Percentiles rank a stretch among this genome's conserved stretches.
These are phyloP conservation scores for Aspidiotus rigidus DNA, from an alignment of 2,888 invertebrate species.

Conservation along the genomic window DNA sequence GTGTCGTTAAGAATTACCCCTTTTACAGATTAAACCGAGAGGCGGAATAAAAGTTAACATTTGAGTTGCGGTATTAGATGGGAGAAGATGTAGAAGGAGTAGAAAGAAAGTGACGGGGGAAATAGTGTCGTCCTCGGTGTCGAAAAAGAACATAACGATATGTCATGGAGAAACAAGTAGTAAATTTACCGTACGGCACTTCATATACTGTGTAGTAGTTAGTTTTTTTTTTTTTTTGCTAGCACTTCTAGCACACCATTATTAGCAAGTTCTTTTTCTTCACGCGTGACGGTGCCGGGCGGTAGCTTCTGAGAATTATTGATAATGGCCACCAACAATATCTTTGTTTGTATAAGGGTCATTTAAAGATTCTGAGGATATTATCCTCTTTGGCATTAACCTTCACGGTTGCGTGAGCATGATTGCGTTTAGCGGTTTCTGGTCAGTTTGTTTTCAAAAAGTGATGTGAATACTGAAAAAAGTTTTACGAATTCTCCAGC, in stretches of 20 bases:
- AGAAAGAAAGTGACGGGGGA: constrained; percentile 1
- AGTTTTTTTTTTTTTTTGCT: too few relatives aligned
- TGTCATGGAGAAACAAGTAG: constrained; percentile 24
- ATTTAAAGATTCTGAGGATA: too few relatives aligned
- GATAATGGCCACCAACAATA: neutral
- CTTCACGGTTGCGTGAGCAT: too few relatives aligned
- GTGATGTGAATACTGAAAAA: too few relatives aligned
- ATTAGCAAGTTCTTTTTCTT: neutral
- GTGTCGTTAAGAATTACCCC: constrained; percentile 34
- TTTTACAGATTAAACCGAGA: constrained; percentile 32
- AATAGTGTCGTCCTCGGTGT: constrained; percentile 19
- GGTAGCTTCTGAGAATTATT: neutral
- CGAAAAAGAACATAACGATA: constrained; percentile 32
- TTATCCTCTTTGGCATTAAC: too few relatives aligned
- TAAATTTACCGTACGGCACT: constrained; percentile 21
- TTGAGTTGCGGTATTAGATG: constrained; percentile 4
- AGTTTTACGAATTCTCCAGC: too few relatives aligned
- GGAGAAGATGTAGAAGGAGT: constrained; percentile 5
- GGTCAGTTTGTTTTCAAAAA: too few relatives aligned
- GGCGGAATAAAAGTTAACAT: constrained; percentile 29
- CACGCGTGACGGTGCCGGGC: neutral
- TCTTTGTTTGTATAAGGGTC: neutral
- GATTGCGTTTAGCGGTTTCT: too few relatives aligned
- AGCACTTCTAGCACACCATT: neutral
- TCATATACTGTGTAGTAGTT: too few relatives aligned